Evolutionary conservation across 2,797 vertebrate genomes (phyloP).

Genomic region (Acanthopagrus latus): DNA sequence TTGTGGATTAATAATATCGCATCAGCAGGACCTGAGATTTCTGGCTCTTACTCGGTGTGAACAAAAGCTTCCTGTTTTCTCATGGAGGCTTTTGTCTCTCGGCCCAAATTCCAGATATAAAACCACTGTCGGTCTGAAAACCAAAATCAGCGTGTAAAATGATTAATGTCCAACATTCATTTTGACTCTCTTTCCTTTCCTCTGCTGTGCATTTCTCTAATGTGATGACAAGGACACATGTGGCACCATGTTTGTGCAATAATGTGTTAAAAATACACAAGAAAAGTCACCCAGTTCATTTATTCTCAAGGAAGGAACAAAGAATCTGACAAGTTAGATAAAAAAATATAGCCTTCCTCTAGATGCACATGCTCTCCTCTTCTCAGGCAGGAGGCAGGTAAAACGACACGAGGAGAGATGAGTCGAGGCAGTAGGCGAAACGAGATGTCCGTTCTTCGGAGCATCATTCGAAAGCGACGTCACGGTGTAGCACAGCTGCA

Average conservation of each 20-base stretch:
- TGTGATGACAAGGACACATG: not conserved
- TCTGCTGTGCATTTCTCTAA: constrained; percentile 15
- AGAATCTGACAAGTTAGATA: not conserved
- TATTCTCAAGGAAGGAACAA: not conserved
- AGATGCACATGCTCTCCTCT: too few species aligned
- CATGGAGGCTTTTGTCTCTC: constrained; percentile 10
- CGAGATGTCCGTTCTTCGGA: too few species aligned
- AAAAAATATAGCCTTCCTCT: too few species aligned
- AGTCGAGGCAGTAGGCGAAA: too few species aligned
- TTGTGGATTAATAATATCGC: constrained; percentile 21
- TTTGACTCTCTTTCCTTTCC: not conserved
- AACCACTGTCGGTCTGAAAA: not conserved
- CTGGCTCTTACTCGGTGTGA: not conserved
- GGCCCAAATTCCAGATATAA: constrained; percentile 15
- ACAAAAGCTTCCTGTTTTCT: constrained; percentile 26
- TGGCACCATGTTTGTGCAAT: not conserved
- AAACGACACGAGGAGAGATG: too few species aligned
- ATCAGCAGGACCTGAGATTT: not conserved
- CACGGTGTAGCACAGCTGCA: too few species aligned
- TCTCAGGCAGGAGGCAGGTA: too few species aligned
- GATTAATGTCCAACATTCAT: constrained; percentile 38
- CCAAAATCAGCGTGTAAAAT: constrained; percentile 27
- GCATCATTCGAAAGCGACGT: too few species aligned
- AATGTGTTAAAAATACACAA: not conserved
- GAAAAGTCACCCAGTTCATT: not conserved